These are phyloP conservation scores for Hipparchia semele DNA, from an alignment of 2,888 invertebrate species.

Conservation along the genomic window DNA sequence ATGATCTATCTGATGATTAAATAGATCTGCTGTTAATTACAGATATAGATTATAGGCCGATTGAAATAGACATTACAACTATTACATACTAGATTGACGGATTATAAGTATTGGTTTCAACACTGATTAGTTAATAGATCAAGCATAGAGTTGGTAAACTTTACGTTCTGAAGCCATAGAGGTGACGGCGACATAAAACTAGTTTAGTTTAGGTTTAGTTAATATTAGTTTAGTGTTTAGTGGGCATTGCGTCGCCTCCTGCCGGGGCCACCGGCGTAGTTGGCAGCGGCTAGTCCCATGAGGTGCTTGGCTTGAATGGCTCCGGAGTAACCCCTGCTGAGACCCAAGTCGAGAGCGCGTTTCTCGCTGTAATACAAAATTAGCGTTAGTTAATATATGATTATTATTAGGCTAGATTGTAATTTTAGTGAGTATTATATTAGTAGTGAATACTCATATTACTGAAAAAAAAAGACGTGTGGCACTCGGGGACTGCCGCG, in stretches of 20 bases:
- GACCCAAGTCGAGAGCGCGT: constrained; percentile 93
- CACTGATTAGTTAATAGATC: constrained; percentile 19
- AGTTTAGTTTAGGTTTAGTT: constrained; percentile 15
- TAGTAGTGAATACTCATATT: not conserved
- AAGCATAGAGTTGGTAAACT: constrained; percentile 32
- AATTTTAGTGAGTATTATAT: not conserved
- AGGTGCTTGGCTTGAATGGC: constrained; percentile 95
- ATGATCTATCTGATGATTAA: constrained; percentile 1
- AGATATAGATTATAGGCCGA: constrained; percentile 38
- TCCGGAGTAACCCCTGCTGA: constrained; percentile 94
- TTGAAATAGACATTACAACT: constrained; percentile 10
- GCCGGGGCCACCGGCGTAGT: constrained; percentile 94
- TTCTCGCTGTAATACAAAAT: constrained; percentile 85
- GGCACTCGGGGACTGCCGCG: too few relatives aligned
- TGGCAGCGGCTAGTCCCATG: constrained; percentile 95
- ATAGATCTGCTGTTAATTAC: not conserved
- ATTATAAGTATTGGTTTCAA: constrained; percentile 29
- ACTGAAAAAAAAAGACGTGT: too few relatives aligned
- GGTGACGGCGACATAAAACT: constrained; percentile 29
- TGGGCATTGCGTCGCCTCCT: constrained; percentile 89
- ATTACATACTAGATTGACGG: constrained; percentile 31
- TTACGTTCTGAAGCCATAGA: constrained; percentile 30
- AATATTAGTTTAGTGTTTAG: constrained; percentile 47
- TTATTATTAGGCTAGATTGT: not conserved
- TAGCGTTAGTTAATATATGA: not conserved